phyloP scores from a whole-genome alignment of 2,113 vertebrate species.

The Chionomys nivalis region DNA sequence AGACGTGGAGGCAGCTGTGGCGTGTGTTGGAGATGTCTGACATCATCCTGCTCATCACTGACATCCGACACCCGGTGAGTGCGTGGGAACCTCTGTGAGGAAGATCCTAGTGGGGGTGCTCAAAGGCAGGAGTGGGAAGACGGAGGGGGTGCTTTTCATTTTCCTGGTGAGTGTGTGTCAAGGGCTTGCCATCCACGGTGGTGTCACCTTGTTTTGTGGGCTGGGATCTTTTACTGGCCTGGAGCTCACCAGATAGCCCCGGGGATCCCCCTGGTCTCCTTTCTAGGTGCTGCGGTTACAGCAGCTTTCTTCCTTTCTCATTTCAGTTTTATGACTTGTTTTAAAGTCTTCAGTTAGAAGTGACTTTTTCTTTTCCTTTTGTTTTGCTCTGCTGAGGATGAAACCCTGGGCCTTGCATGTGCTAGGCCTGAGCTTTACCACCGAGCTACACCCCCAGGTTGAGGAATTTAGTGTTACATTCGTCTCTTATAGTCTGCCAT shows the following conservation, averaged over 20 bases:
- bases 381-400: neutral
- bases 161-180: neutral
- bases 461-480: neutral
- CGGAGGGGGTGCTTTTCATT: neutral
- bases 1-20: constrained; percentile 97
- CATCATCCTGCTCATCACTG: constrained; percentile 92
- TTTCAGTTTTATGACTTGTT: accelerated
- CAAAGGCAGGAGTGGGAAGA: neutral
- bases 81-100: neutral
- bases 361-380: neutral
- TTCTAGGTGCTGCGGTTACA: neutral
- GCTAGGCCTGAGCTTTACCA: too few relatives aligned
- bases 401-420: neutral
- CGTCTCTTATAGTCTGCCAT: neutral
- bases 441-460: neutral
- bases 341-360: neutral
- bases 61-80: constrained; percentile 93
- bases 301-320: neutral
- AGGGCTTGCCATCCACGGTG: neutral
- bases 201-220: neutral
- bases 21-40: constrained; percentile 97
- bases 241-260: neutral
- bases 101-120: neutral
- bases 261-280: neutral
- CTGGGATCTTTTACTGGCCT: neutral